These are phyloP conservation scores for Peromyscus maniculatus DNA, from an alignment of 2,113 vertebrate species.

Conservation along the genomic window DNA sequence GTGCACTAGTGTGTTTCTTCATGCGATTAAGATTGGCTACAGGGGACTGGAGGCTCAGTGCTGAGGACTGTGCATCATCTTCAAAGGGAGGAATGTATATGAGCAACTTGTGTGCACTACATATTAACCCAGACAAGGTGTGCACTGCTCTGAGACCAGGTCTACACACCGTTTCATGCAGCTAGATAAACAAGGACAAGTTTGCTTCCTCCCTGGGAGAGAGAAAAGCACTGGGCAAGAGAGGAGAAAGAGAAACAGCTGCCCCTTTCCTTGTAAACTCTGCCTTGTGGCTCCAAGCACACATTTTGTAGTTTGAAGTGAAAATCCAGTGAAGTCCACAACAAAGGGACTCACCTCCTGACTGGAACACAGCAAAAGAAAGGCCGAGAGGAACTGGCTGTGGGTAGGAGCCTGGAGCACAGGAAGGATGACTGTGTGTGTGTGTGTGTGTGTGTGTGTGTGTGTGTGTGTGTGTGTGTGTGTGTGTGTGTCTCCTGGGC, in stretches of 20 bases:
- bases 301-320: background rate
- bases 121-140: background rate
- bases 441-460: background rate
- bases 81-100: background rate
- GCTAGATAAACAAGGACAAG: background rate
- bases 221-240: background rate
- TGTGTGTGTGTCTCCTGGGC: background rate
- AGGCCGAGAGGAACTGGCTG: background rate
- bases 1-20: background rate
- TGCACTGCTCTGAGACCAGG: background rate
- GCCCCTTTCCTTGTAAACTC: background rate
- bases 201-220: background rate
- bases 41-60: background rate
- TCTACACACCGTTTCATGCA: background rate
- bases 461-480: background rate
- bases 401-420: background rate
- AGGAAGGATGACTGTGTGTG: background rate
- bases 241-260: background rate
- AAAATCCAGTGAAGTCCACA: conserved; percentile 3
- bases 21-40: background rate
- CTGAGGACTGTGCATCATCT: background rate
- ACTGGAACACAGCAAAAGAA: background rate
- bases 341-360: background rate
- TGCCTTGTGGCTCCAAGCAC: background rate
- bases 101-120: background rate